A percentile compares a stretch with the other conserved stretches of the same genome.
Evolutionary conservation across 2,797 vertebrate genomes (phyloP).

Genomic region (Pyrocephalus nanus): DNA sequence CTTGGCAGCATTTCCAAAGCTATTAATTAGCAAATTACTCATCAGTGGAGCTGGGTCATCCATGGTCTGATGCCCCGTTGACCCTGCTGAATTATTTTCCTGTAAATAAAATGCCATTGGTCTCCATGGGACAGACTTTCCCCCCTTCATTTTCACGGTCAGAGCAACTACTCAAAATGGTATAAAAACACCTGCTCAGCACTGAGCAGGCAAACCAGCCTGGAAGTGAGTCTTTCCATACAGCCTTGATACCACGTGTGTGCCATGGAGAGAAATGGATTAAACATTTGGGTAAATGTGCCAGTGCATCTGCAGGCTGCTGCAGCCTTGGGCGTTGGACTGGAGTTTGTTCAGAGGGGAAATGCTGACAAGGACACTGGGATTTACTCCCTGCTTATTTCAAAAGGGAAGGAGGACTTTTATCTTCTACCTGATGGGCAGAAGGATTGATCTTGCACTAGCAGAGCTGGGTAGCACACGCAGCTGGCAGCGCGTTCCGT

Average conservation of each 20-base stretch:
- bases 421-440: neutral
- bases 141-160: neutral
- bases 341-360: neutral
- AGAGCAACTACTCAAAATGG: neutral
- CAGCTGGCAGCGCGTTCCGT: neutral
- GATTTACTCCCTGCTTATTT: neutral
- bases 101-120: conserved; percentile 21
- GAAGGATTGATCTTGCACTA: neutral
- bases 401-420: neutral
- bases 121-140: neutral
- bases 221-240: neutral
- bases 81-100: conserved; percentile 28
- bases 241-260: neutral
- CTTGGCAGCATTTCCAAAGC: conserved; percentile 36
- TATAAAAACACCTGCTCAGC: neutral
- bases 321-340: neutral
- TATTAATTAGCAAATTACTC: conserved; percentile 60
- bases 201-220: neutral
- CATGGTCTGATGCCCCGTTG: conserved; percentile 25
- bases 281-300: neutral
- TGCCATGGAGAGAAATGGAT: neutral
- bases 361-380: neutral
- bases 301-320: neutral
- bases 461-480: neutral
- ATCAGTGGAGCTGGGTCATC: neutral